Base-by-base conservation (phyloP, 2,797 vertebrate genomes). In the Harpagifer antarcticus region DNA sequence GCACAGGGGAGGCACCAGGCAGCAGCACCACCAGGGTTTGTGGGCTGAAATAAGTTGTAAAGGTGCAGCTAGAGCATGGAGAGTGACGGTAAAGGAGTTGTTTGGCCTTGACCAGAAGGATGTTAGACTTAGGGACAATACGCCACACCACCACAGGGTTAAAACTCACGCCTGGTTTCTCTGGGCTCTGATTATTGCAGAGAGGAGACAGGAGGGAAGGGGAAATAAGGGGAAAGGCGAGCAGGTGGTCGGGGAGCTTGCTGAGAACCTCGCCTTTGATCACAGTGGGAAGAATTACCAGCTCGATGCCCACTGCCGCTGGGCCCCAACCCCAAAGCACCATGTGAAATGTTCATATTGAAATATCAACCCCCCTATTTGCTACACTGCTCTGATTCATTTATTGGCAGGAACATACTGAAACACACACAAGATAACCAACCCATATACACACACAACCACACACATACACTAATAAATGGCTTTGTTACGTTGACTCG, bases 211-310 rank as follows among this genome's bases (percentile, higher is more conserved):
- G 61, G 69, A 58, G 69, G 68, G 69, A 53, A 66, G 56, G 16
- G 79, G 68, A 65, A 43, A 77, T 81, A 19, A 60, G 77, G 63
- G 58, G 65, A 85, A 84, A 20, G 23, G 69, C 27, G 31, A 66
- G 14, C 76, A 53, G 63, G 81, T 44, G 75, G 83, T 76, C 45
- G 56, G 78, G 72, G 69, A 83, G 76, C 78, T 57, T 12, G 66
- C 72, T 76, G 71, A 65, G 79, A 86, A 77, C 49, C 2, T 2
- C 60, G 76, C 72, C 88, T 94, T 95, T 95, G 92, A 95, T 95
- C 93, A 80, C 59, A 68, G 82, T 72, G 78, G 86, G 86, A 89
- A 89, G 87, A 92, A 92, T 90, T 90, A 92, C 82, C 85, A 92
- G 79, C 87, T 92, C 83, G 84, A 69, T 91, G 89, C 80, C 86